Evolutionary conservation across 2,113 vertebrate genomes (phyloP), one percentile per base, ranked within the genome.

Genomic region (Ptyas mucosa): DNA sequence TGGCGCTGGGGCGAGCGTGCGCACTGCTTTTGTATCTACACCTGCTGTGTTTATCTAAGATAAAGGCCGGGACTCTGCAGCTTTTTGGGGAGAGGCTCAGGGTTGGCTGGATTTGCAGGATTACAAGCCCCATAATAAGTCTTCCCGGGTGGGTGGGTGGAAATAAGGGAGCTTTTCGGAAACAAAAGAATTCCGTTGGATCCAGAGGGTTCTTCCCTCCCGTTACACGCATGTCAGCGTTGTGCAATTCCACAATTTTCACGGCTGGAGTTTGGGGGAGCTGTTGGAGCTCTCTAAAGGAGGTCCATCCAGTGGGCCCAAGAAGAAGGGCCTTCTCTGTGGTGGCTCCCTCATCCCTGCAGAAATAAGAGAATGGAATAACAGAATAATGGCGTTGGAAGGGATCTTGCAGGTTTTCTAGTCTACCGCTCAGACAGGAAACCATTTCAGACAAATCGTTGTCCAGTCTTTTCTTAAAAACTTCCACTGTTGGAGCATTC

Each of bases 11-110:
- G 14, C 5, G 21, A 6, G 86, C 1, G 5, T 34, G 29, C n/a
- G 2, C 9, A 15, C 43, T 52, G 46, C 85, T 49, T 15, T 24
- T 10, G 57, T 6, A 58, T 54, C 29, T 34, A n/a, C 93, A 81
- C 58, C 91, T 92, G 81, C 91, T 87, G 49, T 87, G 88, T 94
- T 90, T 87, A 55, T 52, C 88, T 55, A 87, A 89, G 91, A 90
- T 90, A 92, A 90, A 26, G 6, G 14, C 23, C 52, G 6, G 85
- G 49, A 23, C 58, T 46, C 49, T 21, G 29, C 24, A 49, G 43
- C 23, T 5, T 39, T 18, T 18, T 2, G 14, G 49, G 49, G 26
- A 11, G 29, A 52, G 51, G 51, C n/a, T 87, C 26, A n/a, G 12
- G 20, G 26, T n/a, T 52, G 86, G 26, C 49, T 26, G 23, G 49